phyloP scores from a whole-genome alignment of 1,140 invertebrate species.

The Drosophila dunni region DNA sequence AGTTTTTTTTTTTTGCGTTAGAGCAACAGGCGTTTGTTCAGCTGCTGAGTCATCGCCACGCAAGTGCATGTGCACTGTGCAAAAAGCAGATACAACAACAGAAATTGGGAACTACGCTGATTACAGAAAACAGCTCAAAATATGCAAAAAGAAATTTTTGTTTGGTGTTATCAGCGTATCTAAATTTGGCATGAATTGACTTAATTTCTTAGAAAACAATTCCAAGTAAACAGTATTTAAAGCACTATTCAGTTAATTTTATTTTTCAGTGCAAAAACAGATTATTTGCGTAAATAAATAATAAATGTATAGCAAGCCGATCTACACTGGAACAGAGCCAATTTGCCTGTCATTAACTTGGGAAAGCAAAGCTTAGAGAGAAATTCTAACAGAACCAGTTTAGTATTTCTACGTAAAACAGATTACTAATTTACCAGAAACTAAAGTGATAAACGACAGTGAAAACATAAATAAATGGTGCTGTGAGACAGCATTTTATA shows the following conservation, averaged over 20 bases:
- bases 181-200: too few relatives aligned
- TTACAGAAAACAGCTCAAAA: background rate
- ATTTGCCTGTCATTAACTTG: too few relatives aligned
- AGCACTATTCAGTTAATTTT: background rate
- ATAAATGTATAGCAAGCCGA: too few relatives aligned
- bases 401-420: background rate
- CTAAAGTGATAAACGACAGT: slow-evolving; percentile 11
- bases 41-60: slow-evolving; percentile 55
- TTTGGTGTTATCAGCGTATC: background rate
- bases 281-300: background rate
- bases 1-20: slow-evolving; percentile 25
- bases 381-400: too few relatives aligned
- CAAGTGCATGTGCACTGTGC: slow-evolving; percentile 22
- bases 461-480: slow-evolving; percentile 8
- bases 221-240: too few relatives aligned
- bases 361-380: too few relatives aligned
- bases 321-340: too few relatives aligned
- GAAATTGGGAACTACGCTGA: background rate
- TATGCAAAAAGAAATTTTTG: background rate
- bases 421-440: slow-evolving; percentile 12
- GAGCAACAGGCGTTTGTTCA: slow-evolving; percentile 43
- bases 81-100: slow-evolving; percentile 6
- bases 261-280: slow-evolving; percentile 15
- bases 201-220: background rate
- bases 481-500: slow-evolving; percentile 3